Percentiles rank a stretch among this genome's conserved stretches.
Conservation (phyloP, 2,797 vertebrate species). For the Heliangelus exortis region DNA sequence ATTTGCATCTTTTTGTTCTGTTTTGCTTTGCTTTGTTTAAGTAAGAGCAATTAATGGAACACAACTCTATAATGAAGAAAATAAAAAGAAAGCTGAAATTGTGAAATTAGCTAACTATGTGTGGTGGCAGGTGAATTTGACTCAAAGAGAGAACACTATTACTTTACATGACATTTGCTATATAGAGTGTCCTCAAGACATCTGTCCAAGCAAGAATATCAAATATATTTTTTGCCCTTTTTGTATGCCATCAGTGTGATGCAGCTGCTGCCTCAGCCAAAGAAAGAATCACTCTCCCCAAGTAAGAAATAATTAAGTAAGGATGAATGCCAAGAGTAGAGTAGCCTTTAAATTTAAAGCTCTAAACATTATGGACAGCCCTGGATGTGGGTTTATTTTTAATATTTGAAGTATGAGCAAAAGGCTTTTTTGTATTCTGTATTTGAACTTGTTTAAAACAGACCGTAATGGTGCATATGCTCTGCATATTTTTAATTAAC, state of each 20-base stretch:
- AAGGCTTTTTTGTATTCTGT: neutral
- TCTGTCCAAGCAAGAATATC: neutral
- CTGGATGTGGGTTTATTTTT: neutral
- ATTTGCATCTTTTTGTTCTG: neutral
- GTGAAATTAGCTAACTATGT: neutral
- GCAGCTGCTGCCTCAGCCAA: constrained; percentile 25
- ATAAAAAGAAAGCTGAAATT: neutral
- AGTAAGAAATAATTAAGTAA: constrained; percentile 40
- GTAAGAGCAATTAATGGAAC: neutral
- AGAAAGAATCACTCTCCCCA: constrained; percentile 18
- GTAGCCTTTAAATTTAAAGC: neutral
- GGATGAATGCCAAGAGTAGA: neutral
- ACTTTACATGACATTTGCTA: neutral
- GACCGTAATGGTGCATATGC: neutral
- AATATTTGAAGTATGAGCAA: neutral
- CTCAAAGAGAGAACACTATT: neutral
- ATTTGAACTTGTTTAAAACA: neutral
- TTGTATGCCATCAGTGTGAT: neutral
- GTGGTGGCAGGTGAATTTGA: neutral
- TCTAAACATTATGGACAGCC: neutral
- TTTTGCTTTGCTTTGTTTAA: neutral
- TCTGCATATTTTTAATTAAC: constrained; percentile 1
- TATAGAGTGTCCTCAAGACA: neutral
- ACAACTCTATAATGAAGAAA: neutral
- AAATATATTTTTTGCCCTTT: neutral